Evolutionary conservation across 2,888 invertebrate species (phyloP), one percentile per base, ranked within the genome.

Genomic region (Microdon myrmicae): DNA sequence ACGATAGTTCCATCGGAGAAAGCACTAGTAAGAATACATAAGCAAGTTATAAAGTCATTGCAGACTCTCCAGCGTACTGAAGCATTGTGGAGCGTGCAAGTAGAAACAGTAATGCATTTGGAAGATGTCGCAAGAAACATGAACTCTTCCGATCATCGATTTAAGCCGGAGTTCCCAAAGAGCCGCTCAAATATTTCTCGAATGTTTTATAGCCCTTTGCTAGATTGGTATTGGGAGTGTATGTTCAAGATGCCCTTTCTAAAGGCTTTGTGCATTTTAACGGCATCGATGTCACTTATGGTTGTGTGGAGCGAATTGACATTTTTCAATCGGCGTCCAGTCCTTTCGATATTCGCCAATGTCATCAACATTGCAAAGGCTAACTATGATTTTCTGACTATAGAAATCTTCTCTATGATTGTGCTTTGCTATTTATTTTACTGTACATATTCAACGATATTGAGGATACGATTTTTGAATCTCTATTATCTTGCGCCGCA

Each of bases 221-320:
- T 90, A 41, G 96, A 97, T 81, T 98, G 97, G 97, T 95, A 95
- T 79, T 97, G 96, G 95, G 91, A 93, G 76, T 97, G 96, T 78
- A 75, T 90, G 51, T 68, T 93, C 12, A 87, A 88, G 71, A 87
- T 89, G 37, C 92, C 92, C 73, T 85, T 90, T 58, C 83, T 92
- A 70, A 90, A 90, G 76, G 75, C 84, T 0, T 79, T 90, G 68
- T 89, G 94, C 2, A 82, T 92, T 16, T 70, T 87, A 7, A 86
- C 92, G 0, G 89, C 88, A 2, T 79, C 88, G 26, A 84, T 98
- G 79, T 96, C 97, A 0, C 81, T 90, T 14, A 87, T 91, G 74
- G 95, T 99, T 20, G 94, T 99, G n/a, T 97, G 98, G 97, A 98
- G 97, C 0, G 99, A 99, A 82, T 88, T 98, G 72, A 96, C 98